Evolutionary conservation across 2,888 invertebrate genomes (phyloP), one percentile per base, ranked within the genome.

Genomic region (Dione juno): DNA sequence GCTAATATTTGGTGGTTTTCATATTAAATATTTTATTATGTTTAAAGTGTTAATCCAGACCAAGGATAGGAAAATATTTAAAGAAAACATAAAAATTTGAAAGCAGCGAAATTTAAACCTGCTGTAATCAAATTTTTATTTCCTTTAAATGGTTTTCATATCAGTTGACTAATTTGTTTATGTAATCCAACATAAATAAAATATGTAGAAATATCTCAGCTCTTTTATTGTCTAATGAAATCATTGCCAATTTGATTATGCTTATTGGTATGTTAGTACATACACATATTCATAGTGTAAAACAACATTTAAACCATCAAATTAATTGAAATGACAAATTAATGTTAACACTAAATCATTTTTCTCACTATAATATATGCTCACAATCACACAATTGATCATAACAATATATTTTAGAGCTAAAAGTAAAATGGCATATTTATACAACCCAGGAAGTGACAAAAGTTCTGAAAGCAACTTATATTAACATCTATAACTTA

Each of bases 91-190:
- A n/a, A n/a, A n/a, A n/a, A n/a, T n/a, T n/a, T n/a, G n/a, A n/a
- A n/a, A n/a, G n/a, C n/a, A n/a, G n/a, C n/a, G n/a, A n/a, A n/a
- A n/a, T n/a, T n/a, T n/a, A n/a, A n/a, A n/a, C n/a, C n/a, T n/a
- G n/a, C n/a, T n/a, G n/a, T n/a, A n/a, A n/a, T n/a, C n/a, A n/a
- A n/a, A n/a, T n/a, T n/a, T n/a, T n/a, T n/a, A n/a, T n/a, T n/a
- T n/a, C n/a, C n/a, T n/a, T n/a, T n/a, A n/a, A n/a, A n/a, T 40
- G 13, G 11, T 28, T 57, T 40, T 19, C 11, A 13, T 13, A 37
- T 57, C 10, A 57, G 11, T 37, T 40, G 37, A 54, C 37, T 54
- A 54, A 54, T 54, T 54, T 54, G 54, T 54, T 54, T 35, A 54
- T 16, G 16, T 57, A 57, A 57, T 10, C 16, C n/a, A 54, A 54